phyloP scores from a whole-genome alignment of 2,888 invertebrate species.

The Eupithecia tripunctaria region DNA sequence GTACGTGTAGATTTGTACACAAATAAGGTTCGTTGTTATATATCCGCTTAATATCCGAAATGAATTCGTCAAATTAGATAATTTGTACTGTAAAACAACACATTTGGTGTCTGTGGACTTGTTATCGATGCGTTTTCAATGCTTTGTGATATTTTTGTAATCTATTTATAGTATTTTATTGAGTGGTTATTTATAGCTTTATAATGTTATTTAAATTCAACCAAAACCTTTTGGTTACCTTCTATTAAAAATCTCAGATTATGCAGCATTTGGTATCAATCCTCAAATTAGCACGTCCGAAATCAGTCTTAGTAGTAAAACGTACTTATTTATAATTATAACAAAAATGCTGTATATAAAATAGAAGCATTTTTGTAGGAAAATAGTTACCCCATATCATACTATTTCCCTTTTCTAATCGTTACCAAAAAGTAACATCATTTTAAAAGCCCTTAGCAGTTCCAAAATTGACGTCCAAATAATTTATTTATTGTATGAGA shows the following conservation, averaged over 20 bases:
- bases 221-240: background rate
- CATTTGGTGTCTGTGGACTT: background rate
- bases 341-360: no score
- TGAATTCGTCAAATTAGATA: no score
- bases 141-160: slow-evolving; percentile 11
- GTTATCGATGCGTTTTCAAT: background rate
- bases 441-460: slow-evolving; percentile 76
- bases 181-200: slow-evolving; percentile 14
- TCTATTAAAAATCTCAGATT: background rate
- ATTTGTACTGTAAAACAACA: no score
- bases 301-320: background rate
- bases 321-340: no score
- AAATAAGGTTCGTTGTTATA: no score
- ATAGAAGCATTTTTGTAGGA: background rate
- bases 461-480: slow-evolving; percentile 74
- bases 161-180: slow-evolving; percentile 13
- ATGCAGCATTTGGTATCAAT: background rate
- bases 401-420: background rate
- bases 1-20: no score
- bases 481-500: slow-evolving; percentile 34
- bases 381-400: background rate
- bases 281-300: background rate
- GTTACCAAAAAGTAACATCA: background rate
- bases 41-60: no score
- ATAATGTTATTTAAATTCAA: background rate